Conservation (phyloP, 2,113 vertebrate genomes). For the Nothobranchius kuhntae region DNA sequence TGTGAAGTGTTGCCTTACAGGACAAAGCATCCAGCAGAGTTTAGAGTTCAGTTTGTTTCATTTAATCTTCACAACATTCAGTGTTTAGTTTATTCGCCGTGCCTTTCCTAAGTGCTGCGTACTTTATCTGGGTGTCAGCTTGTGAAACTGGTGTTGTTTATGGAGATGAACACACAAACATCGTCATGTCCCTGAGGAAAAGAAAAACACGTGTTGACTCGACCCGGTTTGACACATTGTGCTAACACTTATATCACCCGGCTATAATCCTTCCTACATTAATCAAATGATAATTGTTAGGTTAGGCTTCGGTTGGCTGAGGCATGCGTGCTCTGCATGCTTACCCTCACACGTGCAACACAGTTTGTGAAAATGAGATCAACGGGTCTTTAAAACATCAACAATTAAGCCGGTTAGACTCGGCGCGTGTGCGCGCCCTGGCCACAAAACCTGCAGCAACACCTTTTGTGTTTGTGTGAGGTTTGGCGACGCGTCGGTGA, state of each 20-base stretch:
- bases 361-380: constrained; percentile 54
- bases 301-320: constrained; percentile 77
- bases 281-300: constrained; percentile 79
- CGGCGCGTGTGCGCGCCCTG: constrained; percentile 36
- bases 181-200: constrained; percentile 8
- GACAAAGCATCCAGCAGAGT: constrained; percentile 38
- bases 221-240: constrained; percentile 58
- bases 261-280: constrained; percentile 69
- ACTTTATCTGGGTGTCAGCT: constrained; percentile 7
- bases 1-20: constrained; percentile 50
- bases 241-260: constrained; percentile 71
- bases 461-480: constrained; percentile 42
- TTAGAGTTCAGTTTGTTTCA: constrained; percentile 14
- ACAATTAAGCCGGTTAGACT: constrained; percentile 65
- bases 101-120: background rate
- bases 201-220: constrained; percentile 68
- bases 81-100: constrained; percentile 10
- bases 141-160: constrained; percentile 57
- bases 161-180: constrained; percentile 54
- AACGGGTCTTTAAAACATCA: constrained; percentile 62
- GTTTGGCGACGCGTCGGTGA: constrained; percentile 55
- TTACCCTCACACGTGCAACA: constrained; percentile 54
- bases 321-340: constrained; percentile 65
- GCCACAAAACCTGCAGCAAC: constrained; percentile 62
- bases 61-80: background rate